Evolutionary conservation across 1,140 invertebrate genomes (phyloP).

Genomic region (Heliconius congener): DNA sequence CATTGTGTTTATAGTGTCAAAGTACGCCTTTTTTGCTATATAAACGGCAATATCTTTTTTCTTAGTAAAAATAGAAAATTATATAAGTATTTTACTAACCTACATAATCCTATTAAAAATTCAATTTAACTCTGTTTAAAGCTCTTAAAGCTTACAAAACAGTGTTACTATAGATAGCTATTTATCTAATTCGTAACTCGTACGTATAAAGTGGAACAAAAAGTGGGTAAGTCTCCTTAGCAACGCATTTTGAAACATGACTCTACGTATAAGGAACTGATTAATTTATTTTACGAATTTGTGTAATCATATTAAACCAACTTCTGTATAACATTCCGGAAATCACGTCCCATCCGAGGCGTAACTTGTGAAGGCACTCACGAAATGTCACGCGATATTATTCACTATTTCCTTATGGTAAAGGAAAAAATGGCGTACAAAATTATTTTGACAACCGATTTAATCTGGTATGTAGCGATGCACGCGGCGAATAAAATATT

Average conservation of each 20-base stretch:
- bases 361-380: constrained; percentile 2
- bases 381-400: constrained; percentile 25
- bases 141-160: background rate
- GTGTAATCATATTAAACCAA: constrained; percentile 27
- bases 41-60: no score
- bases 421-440: constrained; percentile 31
- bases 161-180: background rate
- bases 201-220: background rate
- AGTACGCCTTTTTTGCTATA: no score
- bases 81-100: background rate
- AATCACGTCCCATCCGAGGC: constrained; percentile 22
- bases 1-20: no score
- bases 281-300: constrained; percentile 28
- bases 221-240: background rate
- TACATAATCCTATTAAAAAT: background rate
- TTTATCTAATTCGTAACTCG: background rate
- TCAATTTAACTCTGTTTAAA: background rate
- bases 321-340: constrained; percentile 33
- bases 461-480: constrained; percentile 37
- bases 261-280: constrained; percentile 25
- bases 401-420: constrained; percentile 28
- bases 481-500: constrained; percentile 39
- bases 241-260: background rate
- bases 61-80: no score
- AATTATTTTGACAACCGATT: constrained; percentile 34